phyloP scores from a whole-genome alignment of 2,888 invertebrate species.

The Cylindroiulus punctatus region DNA sequence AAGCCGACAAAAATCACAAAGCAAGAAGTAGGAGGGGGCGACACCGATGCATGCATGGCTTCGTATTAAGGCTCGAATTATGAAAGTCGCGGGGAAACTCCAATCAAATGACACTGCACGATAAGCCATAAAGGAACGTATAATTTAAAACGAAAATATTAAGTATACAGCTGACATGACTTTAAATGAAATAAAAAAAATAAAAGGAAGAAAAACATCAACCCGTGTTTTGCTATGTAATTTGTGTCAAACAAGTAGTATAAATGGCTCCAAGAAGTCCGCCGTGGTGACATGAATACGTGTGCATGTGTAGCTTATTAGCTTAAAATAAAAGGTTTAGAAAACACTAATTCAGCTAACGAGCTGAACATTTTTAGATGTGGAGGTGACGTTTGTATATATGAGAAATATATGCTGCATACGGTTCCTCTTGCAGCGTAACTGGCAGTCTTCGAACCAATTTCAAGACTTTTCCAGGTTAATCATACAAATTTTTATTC shows the following conservation, averaged over 20 bases:
- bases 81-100: not conserved
- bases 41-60: not conserved
- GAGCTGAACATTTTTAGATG: not conserved
- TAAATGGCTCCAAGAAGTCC: conserved; percentile 14
- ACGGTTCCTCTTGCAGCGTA: too few species aligned
- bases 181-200: not conserved
- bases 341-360: too few species aligned
- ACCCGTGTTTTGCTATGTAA: not conserved
- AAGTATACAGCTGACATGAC: conserved; percentile 4
- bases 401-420: not conserved
- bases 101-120: not conserved
- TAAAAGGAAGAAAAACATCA: not conserved
- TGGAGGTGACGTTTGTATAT: not conserved
- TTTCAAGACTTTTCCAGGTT: too few species aligned
- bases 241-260: not conserved
- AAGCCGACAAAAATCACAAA: conserved; percentile 4
- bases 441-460: too few species aligned
- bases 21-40: not conserved
- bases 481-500: too few species aligned
- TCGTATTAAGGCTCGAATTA: not conserved
- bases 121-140: not conserved
- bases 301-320: too few species aligned
- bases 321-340: too few species aligned
- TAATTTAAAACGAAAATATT: not conserved
- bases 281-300: too few species aligned